Evolutionary conservation across 2,113 vertebrate species (phyloP).

Genomic region (Eurystomus gularis): DNA sequence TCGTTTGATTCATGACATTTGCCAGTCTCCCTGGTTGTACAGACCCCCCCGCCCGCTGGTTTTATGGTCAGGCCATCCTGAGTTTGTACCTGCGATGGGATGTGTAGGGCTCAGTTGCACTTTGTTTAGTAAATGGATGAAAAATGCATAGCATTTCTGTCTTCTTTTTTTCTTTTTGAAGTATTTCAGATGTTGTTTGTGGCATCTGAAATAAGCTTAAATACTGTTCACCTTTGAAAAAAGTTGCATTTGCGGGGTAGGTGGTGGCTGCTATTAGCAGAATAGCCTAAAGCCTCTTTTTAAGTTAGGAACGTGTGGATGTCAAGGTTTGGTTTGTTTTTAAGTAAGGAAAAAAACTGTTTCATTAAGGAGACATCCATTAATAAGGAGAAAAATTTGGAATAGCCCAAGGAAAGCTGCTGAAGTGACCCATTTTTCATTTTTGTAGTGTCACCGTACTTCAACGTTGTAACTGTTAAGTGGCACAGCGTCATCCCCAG

Average conservation of each 20-base stretch:
- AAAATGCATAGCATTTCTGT: slow-evolving; percentile 41
- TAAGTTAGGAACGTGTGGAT: neutral
- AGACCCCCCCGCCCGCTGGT: slow-evolving; percentile 75
- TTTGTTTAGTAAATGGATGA: slow-evolving; percentile 72
- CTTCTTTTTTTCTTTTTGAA: neutral
- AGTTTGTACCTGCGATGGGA: slow-evolving; percentile 77
- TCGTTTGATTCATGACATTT: slow-evolving; percentile 77
- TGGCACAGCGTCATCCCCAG: neutral
- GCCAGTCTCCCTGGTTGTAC: slow-evolving; percentile 80
- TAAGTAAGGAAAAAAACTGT: neutral
- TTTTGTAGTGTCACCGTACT: neutral
- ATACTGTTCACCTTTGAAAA: neutral
- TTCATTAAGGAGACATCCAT: neutral
- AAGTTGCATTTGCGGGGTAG: neutral
- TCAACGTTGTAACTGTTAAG: neutral
- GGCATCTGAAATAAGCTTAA: slow-evolving; percentile 22
- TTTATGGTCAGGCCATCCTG: slow-evolving; percentile 84
- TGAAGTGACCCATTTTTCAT: neutral
- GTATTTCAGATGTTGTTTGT: slow-evolving; percentile 21
- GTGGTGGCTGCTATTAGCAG: neutral
- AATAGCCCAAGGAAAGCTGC: neutral
- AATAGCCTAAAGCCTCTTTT: neutral
- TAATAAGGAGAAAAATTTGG: neutral
- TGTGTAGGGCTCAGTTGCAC: slow-evolving; percentile 79
- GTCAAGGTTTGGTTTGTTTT: neutral